Conservation (phyloP, 2,888 invertebrate genomes). For the Oxyteleia sp. region DNA sequence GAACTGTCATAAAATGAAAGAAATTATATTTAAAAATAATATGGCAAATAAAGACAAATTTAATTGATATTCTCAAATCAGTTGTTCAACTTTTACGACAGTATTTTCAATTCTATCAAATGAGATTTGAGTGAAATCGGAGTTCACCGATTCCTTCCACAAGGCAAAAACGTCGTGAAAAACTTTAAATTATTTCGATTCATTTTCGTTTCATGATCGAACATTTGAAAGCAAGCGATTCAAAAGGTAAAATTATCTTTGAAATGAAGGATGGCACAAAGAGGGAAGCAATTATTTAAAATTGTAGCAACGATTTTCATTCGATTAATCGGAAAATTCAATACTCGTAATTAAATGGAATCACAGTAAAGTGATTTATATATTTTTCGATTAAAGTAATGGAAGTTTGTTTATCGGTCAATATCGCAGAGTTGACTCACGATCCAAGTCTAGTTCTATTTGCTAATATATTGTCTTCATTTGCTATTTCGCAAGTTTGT, state of each 20-base stretch:
- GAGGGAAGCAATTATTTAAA: conserved; percentile 10
- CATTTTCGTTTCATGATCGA: conserved; percentile 12
- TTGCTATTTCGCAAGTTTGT: too few species aligned
- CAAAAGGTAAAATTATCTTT: conserved; percentile 66
- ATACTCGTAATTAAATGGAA: conserved; percentile 12
- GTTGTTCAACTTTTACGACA: background rate
- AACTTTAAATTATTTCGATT: conserved; percentile 22
- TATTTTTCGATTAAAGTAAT: conserved; percentile 18
- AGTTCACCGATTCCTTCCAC: background rate
- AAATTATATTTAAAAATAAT: background rate
- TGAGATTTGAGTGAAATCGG: background rate
- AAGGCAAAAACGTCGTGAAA: conserved; percentile 4
- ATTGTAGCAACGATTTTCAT: conserved; percentile 13
- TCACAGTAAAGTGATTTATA: conserved; percentile 5
- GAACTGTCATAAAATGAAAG: too few species aligned
- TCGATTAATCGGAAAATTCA: conserved; percentile 12
- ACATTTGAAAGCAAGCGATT: conserved; percentile 32
- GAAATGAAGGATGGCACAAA: background rate
- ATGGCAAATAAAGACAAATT: background rate
- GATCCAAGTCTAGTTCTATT: too few species aligned
- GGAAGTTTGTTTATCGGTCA: too few species aligned
- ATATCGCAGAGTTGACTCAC: too few species aligned
- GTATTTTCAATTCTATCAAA: background rate
- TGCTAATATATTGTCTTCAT: too few species aligned
- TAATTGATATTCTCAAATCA: background rate